Evolutionary conservation across 2,888 invertebrate species (phyloP).

Genomic region (Liodrosophila aerea): DNA sequence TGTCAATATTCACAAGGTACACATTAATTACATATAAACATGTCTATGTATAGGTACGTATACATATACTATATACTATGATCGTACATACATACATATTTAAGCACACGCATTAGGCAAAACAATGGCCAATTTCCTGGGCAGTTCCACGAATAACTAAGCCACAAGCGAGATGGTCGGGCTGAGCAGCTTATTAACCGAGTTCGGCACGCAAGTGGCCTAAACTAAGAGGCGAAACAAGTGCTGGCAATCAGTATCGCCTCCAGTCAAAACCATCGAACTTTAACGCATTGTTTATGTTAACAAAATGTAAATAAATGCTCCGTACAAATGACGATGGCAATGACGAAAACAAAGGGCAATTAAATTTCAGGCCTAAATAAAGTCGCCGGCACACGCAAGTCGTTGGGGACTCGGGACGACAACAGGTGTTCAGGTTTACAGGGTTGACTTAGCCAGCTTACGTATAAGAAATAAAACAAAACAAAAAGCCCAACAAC

Average conservation of each 20-base stretch:
- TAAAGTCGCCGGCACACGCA: conserved; percentile 64
- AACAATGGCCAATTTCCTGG: conserved; percentile 76
- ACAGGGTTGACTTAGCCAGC: conserved; percentile 65
- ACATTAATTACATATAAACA: conserved; percentile 64
- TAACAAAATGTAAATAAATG: conserved; percentile 78
- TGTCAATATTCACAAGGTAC: conserved; percentile 74
- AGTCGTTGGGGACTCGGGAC: conserved; percentile 29
- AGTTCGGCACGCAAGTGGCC: conserved; percentile 54
- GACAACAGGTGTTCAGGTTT: conserved; percentile 69
- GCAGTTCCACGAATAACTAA: conserved; percentile 45
- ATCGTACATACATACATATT: conserved; percentile 35
- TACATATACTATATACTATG: neutral
- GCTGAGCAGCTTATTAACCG: conserved; percentile 72
- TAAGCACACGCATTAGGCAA: conserved; percentile 62
- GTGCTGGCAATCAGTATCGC: conserved; percentile 63
- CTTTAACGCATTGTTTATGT: conserved; percentile 79
- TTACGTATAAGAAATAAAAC: conserved; percentile 26
- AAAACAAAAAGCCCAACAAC: conserved; percentile 11
- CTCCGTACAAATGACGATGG: conserved; percentile 70
- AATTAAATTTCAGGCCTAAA: conserved; percentile 67
- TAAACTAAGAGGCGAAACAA: conserved; percentile 36
- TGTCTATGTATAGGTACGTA: neutral
- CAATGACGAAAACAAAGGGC: conserved; percentile 73
- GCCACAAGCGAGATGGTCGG: conserved; percentile 37
- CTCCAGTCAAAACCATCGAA: conserved; percentile 62